Conservation (phyloP, 2,888 invertebrate genomes). For the Helleia helle region DNA sequence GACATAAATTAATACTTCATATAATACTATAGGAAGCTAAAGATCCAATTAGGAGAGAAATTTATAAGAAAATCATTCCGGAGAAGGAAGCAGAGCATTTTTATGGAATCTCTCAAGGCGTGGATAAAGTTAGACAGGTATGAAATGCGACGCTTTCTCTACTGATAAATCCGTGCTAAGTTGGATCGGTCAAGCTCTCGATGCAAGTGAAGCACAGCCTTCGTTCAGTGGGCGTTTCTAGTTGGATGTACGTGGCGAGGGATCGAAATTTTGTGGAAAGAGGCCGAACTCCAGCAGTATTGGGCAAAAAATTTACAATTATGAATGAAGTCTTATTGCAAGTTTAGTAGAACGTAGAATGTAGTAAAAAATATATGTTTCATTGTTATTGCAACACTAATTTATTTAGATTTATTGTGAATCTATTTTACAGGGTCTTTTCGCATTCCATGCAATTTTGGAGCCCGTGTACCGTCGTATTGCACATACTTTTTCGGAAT, state of each 20-base stretch:
- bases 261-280: too few species aligned
- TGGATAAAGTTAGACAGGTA: constrained; percentile 50
- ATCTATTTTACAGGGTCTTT: constrained; percentile 42
- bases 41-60: constrained; percentile 38
- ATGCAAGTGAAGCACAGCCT: too few species aligned
- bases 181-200: too few species aligned
- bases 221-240: too few species aligned
- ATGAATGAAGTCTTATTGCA: too few species aligned
- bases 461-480: constrained; percentile 63
- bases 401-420: not conserved
- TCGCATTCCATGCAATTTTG: constrained; percentile 64
- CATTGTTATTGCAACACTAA: not conserved
- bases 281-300: too few species aligned
- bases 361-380: too few species aligned
- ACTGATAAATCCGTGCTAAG: not conserved
- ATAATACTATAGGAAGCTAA: constrained; percentile 38
- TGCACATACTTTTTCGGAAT: constrained; percentile 66
- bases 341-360: too few species aligned
- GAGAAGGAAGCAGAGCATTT: constrained; percentile 42
- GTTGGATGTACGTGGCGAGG: too few species aligned
- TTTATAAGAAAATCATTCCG: constrained; percentile 43
- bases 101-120: constrained; percentile 47
- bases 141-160: not conserved
- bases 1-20: not conserved
- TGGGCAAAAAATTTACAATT: too few species aligned